Percentiles rank a stretch among this genome's conserved stretches.
phyloP scores from a whole-genome alignment of 2,888 invertebrate species.

The Amphipyra tragopoginis region DNA sequence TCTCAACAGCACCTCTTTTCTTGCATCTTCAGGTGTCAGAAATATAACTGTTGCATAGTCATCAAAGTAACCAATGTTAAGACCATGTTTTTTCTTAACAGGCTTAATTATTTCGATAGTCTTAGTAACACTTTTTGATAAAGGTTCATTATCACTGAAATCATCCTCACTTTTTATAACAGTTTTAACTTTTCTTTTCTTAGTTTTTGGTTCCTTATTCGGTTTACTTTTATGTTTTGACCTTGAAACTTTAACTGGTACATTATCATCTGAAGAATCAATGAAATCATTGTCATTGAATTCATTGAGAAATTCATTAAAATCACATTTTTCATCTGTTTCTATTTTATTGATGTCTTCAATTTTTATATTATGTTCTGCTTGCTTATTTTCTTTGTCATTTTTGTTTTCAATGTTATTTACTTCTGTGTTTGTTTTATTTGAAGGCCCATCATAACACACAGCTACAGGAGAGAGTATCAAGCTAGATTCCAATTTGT shows the following conservation, averaged over 20 bases:
- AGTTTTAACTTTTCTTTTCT: constrained; percentile 38
- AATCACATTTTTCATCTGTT: constrained; percentile 17
- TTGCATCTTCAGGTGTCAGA: constrained; percentile 66
- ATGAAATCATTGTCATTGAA: constrained; percentile 23
- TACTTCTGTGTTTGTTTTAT: constrained; percentile 2
- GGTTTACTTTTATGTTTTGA: constrained; percentile 28
- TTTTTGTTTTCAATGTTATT: constrained; percentile 13
- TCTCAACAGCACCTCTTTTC: constrained; percentile 63
- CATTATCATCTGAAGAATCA: constrained; percentile 25
- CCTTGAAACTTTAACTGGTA: not conserved
- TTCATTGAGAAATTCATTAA: constrained; percentile 10
- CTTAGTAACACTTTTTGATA: constrained; percentile 48
- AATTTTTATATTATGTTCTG: constrained; percentile 34
- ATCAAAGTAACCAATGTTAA: constrained; percentile 58
- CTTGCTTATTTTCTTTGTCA: constrained; percentile 26
- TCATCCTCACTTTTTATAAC: constrained; percentile 34
- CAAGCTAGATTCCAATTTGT: constrained; percentile 55
- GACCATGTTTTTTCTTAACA: constrained; percentile 27
- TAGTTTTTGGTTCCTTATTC: constrained; percentile 29
- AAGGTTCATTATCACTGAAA: constrained; percentile 64
- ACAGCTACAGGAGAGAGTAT: constrained; percentile 18
- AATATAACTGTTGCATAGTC: constrained; percentile 64
- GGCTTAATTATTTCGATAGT: not conserved
- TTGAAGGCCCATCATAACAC: constrained; percentile 9
- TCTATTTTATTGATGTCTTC: constrained; percentile 28